Evolutionary conservation across 1,140 invertebrate species (phyloP), one percentile per base, ranked within the genome.

Genomic region (Lineus longissimus): DNA sequence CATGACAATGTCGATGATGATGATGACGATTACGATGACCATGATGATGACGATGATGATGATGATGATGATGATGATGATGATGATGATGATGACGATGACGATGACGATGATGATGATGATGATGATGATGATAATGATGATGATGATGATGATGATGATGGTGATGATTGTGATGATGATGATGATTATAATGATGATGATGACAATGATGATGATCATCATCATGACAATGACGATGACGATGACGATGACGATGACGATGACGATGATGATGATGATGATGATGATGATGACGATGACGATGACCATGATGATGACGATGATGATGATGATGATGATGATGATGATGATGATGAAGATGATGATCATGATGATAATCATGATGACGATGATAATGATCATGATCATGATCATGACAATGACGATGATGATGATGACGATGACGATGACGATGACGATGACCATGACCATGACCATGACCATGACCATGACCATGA

Each of bases 241-340:
- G 59, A 61, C 27, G 36, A 61, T 54, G 41, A 61, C 11, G 56
- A 59, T 15, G 30, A 58, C 23, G 56, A 31, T 15, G 30, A 27
- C 15, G 56, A 59, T 27, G 56, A 33, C 36, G 56, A 27, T 59
- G 31, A 61, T 61, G 40, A 40, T 61, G 36, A 40, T 54, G 59
- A 17, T 43, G 56, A 58, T 58, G 56, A 58, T 31, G 56, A 58
- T 58, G 56, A 58, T 58, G 29, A 58, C 33, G 17, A 58, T 31
- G 56, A 1, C 36, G 40, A 40, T 55, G 36, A 15, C 13, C n/a
- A 83, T 23, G 85, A 82, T 65, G 85, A 84, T 71, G 84, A 81
- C 15, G 81, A 83, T 57, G 85, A 84, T 25, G 80, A 82, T 40
- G 61, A 70, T 31, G 57, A 58, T 30, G 57, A 64, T 33, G 71